Conservation (phyloP, 1,140 invertebrate species). For the Drosophila azteca region DNA sequence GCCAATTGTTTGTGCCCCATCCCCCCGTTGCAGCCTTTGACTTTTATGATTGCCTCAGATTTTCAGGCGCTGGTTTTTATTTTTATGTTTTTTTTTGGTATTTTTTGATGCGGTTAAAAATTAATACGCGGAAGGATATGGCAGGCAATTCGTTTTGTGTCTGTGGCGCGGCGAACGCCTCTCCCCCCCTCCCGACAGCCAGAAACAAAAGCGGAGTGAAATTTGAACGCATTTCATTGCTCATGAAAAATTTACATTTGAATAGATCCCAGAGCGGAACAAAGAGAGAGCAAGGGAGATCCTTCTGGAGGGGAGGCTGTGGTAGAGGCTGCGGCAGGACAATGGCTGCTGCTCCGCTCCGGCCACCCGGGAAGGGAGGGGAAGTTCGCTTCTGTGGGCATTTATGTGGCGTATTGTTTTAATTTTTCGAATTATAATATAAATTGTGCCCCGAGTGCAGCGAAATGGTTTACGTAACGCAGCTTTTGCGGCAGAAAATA, state of each 20-base stretch:
- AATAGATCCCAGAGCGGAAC: constrained; percentile 48
- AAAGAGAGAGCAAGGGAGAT: constrained; percentile 14
- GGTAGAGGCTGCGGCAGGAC: constrained; percentile 25
- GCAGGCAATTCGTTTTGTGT: constrained; percentile 78
- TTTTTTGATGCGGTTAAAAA: constrained; percentile 74
- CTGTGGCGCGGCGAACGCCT: no score
- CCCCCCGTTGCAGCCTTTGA: constrained; percentile 46
- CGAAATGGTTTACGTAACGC: constrained; percentile 40
- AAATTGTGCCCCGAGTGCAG: constrained; percentile 36
- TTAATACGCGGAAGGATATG: constrained; percentile 82
- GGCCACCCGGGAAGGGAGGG: constrained; percentile 13
- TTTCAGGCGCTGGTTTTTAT: constrained; percentile 4
- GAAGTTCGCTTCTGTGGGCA: constrained; percentile 72
- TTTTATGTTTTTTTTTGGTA: constrained; percentile 12
- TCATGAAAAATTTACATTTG: constrained; percentile 82
- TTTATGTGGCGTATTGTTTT: constrained; percentile 82
- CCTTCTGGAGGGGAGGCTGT: not conserved
- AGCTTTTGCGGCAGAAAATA: not conserved
- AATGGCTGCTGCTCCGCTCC: constrained; percentile 37
- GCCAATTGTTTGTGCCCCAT: constrained; percentile 48
- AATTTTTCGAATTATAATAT: constrained; percentile 62
- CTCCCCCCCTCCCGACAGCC: constrained; percentile 38
- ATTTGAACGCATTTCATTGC: constrained; percentile 67
- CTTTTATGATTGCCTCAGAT: constrained; percentile 65
- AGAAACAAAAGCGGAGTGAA: constrained; percentile 43